Percentiles rank a stretch among this genome's conserved stretches.
Evolutionary conservation across 92 coral and sea anemone genomes (phyloP).

Genomic region (Zoanthus gigantus): DNA sequence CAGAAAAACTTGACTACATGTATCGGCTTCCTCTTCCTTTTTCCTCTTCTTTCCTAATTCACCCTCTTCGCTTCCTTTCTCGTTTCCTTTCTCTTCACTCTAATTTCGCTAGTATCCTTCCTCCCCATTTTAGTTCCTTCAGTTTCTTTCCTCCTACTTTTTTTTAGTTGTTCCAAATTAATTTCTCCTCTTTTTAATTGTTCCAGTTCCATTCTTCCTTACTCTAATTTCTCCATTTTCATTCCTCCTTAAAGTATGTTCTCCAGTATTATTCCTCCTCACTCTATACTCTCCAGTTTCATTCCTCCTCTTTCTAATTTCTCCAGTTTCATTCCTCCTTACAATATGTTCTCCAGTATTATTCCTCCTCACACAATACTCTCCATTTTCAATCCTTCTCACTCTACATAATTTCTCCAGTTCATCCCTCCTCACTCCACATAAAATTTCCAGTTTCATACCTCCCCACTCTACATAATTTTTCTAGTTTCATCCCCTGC

Average conservation of each 20-base stretch:
- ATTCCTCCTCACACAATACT: not conserved
- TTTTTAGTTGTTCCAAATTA: not conserved
- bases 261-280: too few species aligned
- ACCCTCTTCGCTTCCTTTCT: not conserved
- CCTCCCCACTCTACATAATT: not conserved
- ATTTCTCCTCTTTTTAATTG: not conserved
- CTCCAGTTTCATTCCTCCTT: not conserved
- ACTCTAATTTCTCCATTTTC: not conserved
- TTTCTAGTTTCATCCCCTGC: too few species aligned
- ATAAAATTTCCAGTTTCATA: too few species aligned
- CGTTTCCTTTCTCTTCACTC: not conserved
- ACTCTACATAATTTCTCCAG: not conserved
- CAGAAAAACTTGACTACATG: too few species aligned
- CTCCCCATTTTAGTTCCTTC: not conserved
- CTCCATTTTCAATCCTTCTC: not conserved
- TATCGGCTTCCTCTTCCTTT: too few species aligned
- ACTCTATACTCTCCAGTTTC: not conserved
- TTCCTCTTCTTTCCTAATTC: not conserved
- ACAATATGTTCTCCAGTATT: not conserved
- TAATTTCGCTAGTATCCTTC: not conserved
- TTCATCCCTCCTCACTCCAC: too few species aligned
- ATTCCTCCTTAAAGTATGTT: not conserved
- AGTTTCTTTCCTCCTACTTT: too few species aligned
- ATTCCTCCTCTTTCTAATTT: not conserved
- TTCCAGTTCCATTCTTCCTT: not conserved